Evolutionary conservation across 2,797 vertebrate species (phyloP).

Genomic region (Halcyon leucocephala): DNA sequence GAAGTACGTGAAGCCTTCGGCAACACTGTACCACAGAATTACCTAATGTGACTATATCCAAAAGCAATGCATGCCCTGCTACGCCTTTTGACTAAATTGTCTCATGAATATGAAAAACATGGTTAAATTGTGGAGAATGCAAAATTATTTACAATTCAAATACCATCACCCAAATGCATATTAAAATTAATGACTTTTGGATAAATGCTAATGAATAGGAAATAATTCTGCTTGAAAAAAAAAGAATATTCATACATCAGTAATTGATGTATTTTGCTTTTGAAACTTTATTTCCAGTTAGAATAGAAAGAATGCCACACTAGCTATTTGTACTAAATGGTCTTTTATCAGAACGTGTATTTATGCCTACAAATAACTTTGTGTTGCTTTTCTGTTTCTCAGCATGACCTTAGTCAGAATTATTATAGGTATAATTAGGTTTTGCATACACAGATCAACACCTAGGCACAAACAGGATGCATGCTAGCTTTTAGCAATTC

Average conservation of each 20-base stretch:
- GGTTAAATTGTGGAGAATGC: slow-evolving; percentile 24
- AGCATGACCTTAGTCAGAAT: background rate
- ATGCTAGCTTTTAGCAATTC: background rate
- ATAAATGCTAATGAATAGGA: slow-evolving; percentile 68
- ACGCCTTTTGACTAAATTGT: slow-evolving; percentile 46
- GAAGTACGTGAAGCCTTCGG: slow-evolving; percentile 2
- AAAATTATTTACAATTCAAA: slow-evolving; percentile 76
- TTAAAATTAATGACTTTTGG: slow-evolving; percentile 74
- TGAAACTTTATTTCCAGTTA: slow-evolving; percentile 57
- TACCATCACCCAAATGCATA: slow-evolving; percentile 51
- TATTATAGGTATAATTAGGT: background rate
- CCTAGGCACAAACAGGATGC: background rate
- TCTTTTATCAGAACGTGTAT: slow-evolving; percentile 44
- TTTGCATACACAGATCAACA: background rate
- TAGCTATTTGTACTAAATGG: slow-evolving; percentile 52
- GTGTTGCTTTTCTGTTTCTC: background rate
- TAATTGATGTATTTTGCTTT: slow-evolving; percentile 65
- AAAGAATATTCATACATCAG: slow-evolving; percentile 54
- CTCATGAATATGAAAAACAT: slow-evolving; percentile 68
- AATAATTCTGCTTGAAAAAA: slow-evolving; percentile 63
- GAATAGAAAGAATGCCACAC: background rate
- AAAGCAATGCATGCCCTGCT: background rate
- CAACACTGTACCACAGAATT: background rate
- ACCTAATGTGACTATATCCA: background rate
- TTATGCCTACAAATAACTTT: slow-evolving; percentile 26